phyloP scores from a whole-genome alignment of 2,888 invertebrate species.

The Tipula confusa region DNA sequence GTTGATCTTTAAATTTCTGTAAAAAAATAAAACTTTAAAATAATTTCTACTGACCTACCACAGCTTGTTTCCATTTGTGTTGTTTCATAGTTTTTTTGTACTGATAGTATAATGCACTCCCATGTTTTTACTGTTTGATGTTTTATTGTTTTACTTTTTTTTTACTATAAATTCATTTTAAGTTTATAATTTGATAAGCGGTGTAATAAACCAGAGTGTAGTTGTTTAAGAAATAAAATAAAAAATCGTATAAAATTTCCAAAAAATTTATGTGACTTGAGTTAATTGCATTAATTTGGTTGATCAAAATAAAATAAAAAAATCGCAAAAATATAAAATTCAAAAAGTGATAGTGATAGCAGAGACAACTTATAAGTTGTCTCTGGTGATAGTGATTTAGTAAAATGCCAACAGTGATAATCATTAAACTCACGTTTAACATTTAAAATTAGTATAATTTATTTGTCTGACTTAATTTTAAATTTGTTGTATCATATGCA shows the following conservation, averaged over 20 bases:
- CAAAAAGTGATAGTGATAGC: background rate
- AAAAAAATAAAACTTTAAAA: too few species aligned
- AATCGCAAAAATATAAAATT: background rate
- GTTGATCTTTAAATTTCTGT: too few species aligned
- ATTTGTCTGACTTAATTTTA: background rate
- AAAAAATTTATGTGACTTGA: background rate
- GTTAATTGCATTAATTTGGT: background rate
- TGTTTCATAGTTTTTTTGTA: background rate
- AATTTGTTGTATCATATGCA: background rate
- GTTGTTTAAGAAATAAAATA: background rate
- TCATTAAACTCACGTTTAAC: background rate
- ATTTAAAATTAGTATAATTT: background rate
- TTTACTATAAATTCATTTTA: background rate
- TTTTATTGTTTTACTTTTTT: conserved; percentile 8
- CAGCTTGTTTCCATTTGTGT: background rate
- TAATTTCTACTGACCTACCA: background rate
- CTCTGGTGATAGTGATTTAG: background rate
- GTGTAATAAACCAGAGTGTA: background rate
- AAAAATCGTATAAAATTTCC: background rate
- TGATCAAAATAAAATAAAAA: background rate
- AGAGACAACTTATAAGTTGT: too few species aligned
- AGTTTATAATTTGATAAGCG: conserved; percentile 12
- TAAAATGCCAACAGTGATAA: background rate
- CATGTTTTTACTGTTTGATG: background rate
- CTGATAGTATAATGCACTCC: background rate